Evolutionary conservation across 1,140 invertebrate species (phyloP).

Genomic region (Lepidurus arcticus): DNA sequence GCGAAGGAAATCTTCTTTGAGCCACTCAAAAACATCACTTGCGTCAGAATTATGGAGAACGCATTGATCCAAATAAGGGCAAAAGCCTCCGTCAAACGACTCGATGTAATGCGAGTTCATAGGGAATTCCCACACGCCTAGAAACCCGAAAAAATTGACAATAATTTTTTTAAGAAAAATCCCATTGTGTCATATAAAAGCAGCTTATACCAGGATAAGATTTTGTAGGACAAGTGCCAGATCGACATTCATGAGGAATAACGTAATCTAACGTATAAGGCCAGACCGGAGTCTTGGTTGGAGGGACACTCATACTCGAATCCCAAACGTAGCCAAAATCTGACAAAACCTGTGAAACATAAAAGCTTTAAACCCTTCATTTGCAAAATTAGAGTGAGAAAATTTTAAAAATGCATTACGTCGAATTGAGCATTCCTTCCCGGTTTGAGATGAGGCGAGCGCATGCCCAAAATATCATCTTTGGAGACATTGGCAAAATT

Average conservation of each 20-base stretch:
- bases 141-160: slow-evolving; percentile 29
- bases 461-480: slow-evolving; percentile 62
- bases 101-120: slow-evolving; percentile 86
- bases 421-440: slow-evolving; percentile 87
- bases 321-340: slow-evolving; percentile 90
- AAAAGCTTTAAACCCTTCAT: slow-evolving; percentile 24
- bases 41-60: slow-evolving; percentile 82
- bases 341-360: slow-evolving; percentile 61
- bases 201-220: slow-evolving; percentile 67
- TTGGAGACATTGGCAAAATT: slow-evolving; percentile 75
- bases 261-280: slow-evolving; percentile 89
- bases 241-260: slow-evolving; percentile 85
- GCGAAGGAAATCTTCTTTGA: slow-evolving; percentile 81
- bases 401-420: slow-evolving; percentile 48
- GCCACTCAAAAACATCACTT: slow-evolving; percentile 71
- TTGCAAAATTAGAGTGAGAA: slow-evolving; percentile 3
- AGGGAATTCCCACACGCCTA: slow-evolving; percentile 89
- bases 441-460: slow-evolving; percentile 83
- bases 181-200: background rate
- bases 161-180: background rate
- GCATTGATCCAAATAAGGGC: slow-evolving; percentile 87
- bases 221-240: slow-evolving; percentile 82
- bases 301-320: slow-evolving; percentile 79
- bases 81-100: slow-evolving; percentile 82
- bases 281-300: slow-evolving; percentile 78